Evolutionary conservation across 1,140 invertebrate species (phyloP).

Genomic region (Euglossa dilemma): DNA sequence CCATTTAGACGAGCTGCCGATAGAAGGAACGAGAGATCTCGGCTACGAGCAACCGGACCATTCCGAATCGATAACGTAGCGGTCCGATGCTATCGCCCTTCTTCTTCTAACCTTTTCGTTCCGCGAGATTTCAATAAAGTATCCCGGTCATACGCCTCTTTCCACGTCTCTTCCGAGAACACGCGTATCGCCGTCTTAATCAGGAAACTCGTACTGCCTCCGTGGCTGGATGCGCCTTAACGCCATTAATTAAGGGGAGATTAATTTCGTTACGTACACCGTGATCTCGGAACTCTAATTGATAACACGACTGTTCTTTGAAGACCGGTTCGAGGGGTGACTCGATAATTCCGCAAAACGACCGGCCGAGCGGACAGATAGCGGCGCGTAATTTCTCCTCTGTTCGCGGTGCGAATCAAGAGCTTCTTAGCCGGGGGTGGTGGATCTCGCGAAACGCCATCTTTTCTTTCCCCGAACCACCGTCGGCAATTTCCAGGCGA

Average conservation of each 20-base stretch:
- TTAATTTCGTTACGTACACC: conserved; percentile 48
- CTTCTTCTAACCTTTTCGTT: no score
- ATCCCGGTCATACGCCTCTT: neutral
- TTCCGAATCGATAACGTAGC: neutral
- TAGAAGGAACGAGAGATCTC: neutral
- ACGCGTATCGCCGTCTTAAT: conserved; percentile 45
- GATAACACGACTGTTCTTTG: conserved; percentile 44
- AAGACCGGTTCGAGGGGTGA: conserved; percentile 14
- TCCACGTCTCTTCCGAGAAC: conserved; percentile 31
- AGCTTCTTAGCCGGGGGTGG: no score
- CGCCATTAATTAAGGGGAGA: conserved; percentile 48
- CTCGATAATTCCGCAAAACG: conserved; percentile 5
- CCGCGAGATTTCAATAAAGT: conserved; percentile 40
- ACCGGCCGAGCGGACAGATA: neutral
- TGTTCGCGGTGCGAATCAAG: no score
- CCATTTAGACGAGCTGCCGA: neutral
- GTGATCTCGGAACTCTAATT: conserved; percentile 53
- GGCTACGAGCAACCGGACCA: neutral
- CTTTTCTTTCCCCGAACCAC: no score
- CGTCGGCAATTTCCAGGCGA: no score
- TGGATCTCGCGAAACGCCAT: no score
- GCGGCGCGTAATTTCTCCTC: no score
- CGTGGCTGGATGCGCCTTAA: conserved; percentile 38
- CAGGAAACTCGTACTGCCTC: conserved; percentile 38
- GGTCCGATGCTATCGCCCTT: neutral